Conservation (phyloP, 2,797 vertebrate genomes). For the Lophotriccus pileatus region DNA sequence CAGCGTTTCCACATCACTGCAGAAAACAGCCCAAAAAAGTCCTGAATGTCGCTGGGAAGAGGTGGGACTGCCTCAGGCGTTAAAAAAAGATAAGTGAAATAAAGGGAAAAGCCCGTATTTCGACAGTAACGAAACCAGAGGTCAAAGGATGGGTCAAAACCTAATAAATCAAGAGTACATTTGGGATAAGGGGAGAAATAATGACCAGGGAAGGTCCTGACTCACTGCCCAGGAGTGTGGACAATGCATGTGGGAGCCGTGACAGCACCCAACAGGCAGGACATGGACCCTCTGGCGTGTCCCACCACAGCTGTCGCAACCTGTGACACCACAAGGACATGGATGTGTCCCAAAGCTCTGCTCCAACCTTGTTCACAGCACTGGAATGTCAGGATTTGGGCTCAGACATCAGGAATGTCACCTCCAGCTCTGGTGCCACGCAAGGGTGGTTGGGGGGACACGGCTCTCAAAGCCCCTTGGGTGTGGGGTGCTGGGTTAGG, state of each 20-base stretch:
- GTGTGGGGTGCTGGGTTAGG: not conserved
- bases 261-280: not conserved
- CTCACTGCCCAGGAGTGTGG: not conserved
- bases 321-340: not conserved
- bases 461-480: accelerated
- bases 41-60: constrained; percentile 47
- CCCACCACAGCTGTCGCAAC: not conserved
- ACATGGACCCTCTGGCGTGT: not conserved
- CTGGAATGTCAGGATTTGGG: not conserved
- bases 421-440: not conserved
- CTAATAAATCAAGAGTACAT: not conserved
- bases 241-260: not conserved
- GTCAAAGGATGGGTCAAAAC: not conserved
- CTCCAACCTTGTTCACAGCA: not conserved
- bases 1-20: constrained; percentile 16
- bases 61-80: constrained; percentile 1
- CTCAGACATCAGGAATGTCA: not conserved
- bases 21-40: constrained; percentile 36
- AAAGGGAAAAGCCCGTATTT: constrained; percentile 36
- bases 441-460: accelerated
- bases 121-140: not conserved
- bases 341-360: not conserved
- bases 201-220: constrained; percentile 15
- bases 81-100: constrained; percentile 26
- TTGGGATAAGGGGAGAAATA: not conserved